Base-by-base conservation (phyloP, 1,140 invertebrate genomes). In the Drosophila kikkawai region DNA sequence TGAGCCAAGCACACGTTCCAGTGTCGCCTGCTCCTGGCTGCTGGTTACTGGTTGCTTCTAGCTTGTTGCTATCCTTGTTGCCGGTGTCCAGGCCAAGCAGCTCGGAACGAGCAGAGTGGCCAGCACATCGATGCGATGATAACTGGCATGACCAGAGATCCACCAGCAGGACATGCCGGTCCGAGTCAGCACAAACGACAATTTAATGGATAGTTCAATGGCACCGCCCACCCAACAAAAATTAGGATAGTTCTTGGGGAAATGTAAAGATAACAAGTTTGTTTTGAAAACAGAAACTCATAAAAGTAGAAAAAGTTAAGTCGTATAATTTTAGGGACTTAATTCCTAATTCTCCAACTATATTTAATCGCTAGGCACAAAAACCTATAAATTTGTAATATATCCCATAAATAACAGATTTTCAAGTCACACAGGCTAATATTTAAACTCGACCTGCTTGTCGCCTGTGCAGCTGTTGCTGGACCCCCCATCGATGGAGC, bases 381-480 rank as follows among this genome's bases (percentile, higher is more conserved):
- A n/a, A n/a, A n/a, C n/a, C n/a, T n/a, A n/a, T n/a, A n/a, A n/a
- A n/a, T n/a, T n/a, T n/a, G n/a, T n/a, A 22, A 51, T 42, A 32
- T 17, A 32, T 50, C 5, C 2, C 2, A n/a, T 29, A 4, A 51
- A 32, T n/a, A 32, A 13, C 7, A 4, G 6, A 17, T 51, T 51
- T 32, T 12, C 9, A 13, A 17, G 7, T 9, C 45, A 9, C 22
- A 19, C 7, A 45, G 45, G 50, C 45, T 48, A 57, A 51, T 19
- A 26, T 11, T 37, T 15, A 61, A 45, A 12, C 8, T 44, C 60
- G 77, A 77, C 64, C 68, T 67, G 60, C 65, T 83, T 59, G 83
- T 88, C 83, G 83, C 83, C 83, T 88, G 83, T 63, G 61, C 82
- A 81, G 83, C 68, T 84, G 82, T 51, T 75, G 74, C 78, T 85